Percentiles rank a stretch among this genome's conserved stretches.
phyloP scores from a whole-genome alignment of 2,113 vertebrate species.

The Etheostoma spectabile region DNA sequence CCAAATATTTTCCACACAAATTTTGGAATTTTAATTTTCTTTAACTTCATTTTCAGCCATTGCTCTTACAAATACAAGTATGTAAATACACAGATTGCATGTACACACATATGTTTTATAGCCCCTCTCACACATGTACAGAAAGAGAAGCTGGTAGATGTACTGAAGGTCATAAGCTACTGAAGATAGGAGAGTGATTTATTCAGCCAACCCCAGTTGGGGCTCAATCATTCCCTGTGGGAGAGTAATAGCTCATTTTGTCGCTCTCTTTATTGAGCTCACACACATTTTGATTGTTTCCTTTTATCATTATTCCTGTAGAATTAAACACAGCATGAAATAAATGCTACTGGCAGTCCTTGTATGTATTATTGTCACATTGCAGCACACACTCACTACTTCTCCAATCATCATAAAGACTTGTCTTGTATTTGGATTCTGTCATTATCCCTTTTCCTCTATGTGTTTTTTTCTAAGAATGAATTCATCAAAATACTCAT shows the following conservation, averaged over 20 bases:
- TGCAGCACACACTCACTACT: constrained; percentile 66
- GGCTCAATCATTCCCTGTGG: constrained; percentile 80
- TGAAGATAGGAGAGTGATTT: constrained; percentile 75
- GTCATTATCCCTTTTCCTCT: constrained; percentile 58
- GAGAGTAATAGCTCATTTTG: constrained; percentile 73
- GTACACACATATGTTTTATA: constrained; percentile 2
- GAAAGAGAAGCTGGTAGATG: constrained; percentile 31
- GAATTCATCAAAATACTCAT: constrained; percentile 61
- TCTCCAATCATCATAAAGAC: constrained; percentile 75
- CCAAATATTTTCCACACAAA: not conserved
- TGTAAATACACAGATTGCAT: constrained; percentile 4
- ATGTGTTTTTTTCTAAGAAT: constrained; percentile 45
- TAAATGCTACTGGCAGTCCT: constrained; percentile 81
- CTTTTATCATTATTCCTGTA: constrained; percentile 84
- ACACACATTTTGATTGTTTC: constrained; percentile 83
- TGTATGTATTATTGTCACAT: constrained; percentile 80
- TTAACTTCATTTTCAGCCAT: not conserved
- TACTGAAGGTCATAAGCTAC: constrained; percentile 68
- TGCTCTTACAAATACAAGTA: not conserved
- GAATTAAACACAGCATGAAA: constrained; percentile 86
- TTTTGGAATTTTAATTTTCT: not conserved
- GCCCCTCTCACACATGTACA: not conserved
- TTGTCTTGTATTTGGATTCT: constrained; percentile 62
- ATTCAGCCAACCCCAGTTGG: constrained; percentile 73
- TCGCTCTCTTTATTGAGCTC: constrained; percentile 77